Conservation (phyloP, 2,113 vertebrate species). For the Epinephelus lanceolatus region DNA sequence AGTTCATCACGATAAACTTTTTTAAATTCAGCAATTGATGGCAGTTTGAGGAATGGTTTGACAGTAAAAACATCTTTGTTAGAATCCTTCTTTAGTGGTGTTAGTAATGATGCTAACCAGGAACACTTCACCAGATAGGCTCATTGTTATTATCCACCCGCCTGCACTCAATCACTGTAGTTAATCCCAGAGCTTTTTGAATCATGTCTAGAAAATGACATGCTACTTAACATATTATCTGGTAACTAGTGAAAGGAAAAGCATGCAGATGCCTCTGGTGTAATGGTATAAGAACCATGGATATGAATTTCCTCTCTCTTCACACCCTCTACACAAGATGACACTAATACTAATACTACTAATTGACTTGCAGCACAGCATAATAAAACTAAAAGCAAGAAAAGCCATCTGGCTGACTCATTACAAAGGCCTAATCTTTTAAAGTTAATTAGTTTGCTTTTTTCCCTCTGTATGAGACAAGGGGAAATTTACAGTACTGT, state of each 20-base stretch:
- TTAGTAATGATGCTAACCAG: conserved; percentile 20
- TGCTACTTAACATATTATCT: conserved; percentile 46
- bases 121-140: conserved; percentile 24
- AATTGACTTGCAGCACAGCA: conserved; percentile 62
- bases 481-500: conserved; percentile 62
- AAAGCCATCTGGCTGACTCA: conserved; percentile 65
- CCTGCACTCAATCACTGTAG: conserved; percentile 54
- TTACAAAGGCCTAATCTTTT: conserved; percentile 75
- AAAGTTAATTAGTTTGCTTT: conserved; percentile 67
- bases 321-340: conserved; percentile 56
- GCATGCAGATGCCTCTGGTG: neutral
- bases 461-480: conserved; percentile 61
- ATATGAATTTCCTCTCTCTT: conserved; percentile 21
- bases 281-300: conserved; percentile 21
- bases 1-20: too few species aligned
- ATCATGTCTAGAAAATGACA: conserved; percentile 48
- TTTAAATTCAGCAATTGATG: too few species aligned
- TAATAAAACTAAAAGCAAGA: conserved; percentile 79
- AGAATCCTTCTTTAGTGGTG: neutral
- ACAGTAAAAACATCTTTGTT: neutral
- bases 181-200: conserved; percentile 53
- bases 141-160: conserved; percentile 46
- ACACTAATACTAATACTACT: conserved; percentile 49
- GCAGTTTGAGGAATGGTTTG: too few species aligned
- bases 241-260: conserved; percentile 38